Percentiles rank a stretch among this genome's conserved stretches.
These are phyloP conservation scores for Tringa solitaria DNA, from an alignment of 2,113 vertebrate genomes.

Conservation along the genomic window DNA sequence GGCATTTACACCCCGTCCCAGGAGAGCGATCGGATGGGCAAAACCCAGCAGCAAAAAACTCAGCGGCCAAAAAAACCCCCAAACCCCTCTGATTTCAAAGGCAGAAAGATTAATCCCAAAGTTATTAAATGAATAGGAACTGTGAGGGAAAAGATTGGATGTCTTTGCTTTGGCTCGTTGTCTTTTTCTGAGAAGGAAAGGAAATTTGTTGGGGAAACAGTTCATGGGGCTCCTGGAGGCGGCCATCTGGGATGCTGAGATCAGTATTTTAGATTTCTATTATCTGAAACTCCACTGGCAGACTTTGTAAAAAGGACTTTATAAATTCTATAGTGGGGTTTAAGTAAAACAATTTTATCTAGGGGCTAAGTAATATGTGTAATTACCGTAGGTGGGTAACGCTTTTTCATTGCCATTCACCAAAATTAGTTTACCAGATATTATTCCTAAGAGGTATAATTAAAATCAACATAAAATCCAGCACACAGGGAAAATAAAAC, in stretches of 20 bases:
- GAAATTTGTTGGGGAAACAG: constrained; percentile 2
- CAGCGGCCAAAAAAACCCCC: background rate
- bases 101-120: background rate
- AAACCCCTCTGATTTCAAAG: background rate
- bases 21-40: background rate
- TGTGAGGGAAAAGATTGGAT: background rate
- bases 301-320: constrained; percentile 9
- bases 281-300: constrained; percentile 25
- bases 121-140: background rate
- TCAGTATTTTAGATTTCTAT: constrained; percentile 28
- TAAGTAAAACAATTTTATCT: constrained; percentile 51
- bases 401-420: constrained; percentile 31
- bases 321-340: constrained; percentile 9
- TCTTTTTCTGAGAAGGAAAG: background rate
- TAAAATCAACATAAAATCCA: constrained; percentile 65
- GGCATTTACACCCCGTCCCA: background rate
- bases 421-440: constrained; percentile 48
- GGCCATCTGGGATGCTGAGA: constrained; percentile 32
- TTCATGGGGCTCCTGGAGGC: background rate
- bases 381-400: constrained; percentile 51
- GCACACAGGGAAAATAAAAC: constrained; percentile 51
- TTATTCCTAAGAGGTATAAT: constrained; percentile 68
- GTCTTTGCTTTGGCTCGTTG: background rate
- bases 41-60: background rate
- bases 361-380: constrained; percentile 49